Base-by-base conservation (phyloP, 2,888 invertebrate genomes). In the Fragum whitleyi region DNA sequence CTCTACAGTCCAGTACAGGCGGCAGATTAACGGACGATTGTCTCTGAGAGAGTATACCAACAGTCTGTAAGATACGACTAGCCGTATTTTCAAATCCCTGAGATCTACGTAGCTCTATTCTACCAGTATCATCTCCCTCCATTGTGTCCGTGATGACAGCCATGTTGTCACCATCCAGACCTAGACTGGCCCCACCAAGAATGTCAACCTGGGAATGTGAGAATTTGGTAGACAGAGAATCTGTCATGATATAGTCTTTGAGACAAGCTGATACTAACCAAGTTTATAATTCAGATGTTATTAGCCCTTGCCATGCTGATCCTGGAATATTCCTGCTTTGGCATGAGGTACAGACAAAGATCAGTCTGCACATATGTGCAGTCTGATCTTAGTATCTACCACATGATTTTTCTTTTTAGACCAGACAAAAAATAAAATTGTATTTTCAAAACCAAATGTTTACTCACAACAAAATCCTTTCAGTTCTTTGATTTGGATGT, bases 141-240 rank as follows among this genome's bases (percentile, higher is more conserved):
- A 87, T 47, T 2, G 76, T 59, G 61, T 81, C 67, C 0, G 84
- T 82, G 23, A 67, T 79, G 16, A 91, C 42, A 14, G 59, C 39
- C 21, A 83, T 81, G 47, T 74, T 65, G 9, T 47, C 65, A n/a
- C 89, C 89, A 21, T 81, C 78, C 67, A 90, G 70, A 47, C 87
- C 88, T n/a, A 91, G 78, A 1, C 87, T 81, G 0, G 87, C 88
- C 3, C 90, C 90, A 42, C 90, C 88, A 65, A 85, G 47, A 7
- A 91, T 82, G 21, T 86, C 78, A 32, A 91, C n/a, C 91, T 91
- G 73, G 23, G 51, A 68, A n/a, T n/a, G n/a, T n/a, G n/a, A n/a
- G 1, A 61, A 61, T 26, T 57, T 23, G 57, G 2, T 2, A 47
- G 2, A 47, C 16, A 47, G n/a, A 47, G 2, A 47, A 6, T 6